A percentile compares a stretch with the other conserved stretches of the same genome.
Evolutionary conservation across 2,888 invertebrate species (phyloP).

Genomic region (Scotopteryx bipunctaria): DNA sequence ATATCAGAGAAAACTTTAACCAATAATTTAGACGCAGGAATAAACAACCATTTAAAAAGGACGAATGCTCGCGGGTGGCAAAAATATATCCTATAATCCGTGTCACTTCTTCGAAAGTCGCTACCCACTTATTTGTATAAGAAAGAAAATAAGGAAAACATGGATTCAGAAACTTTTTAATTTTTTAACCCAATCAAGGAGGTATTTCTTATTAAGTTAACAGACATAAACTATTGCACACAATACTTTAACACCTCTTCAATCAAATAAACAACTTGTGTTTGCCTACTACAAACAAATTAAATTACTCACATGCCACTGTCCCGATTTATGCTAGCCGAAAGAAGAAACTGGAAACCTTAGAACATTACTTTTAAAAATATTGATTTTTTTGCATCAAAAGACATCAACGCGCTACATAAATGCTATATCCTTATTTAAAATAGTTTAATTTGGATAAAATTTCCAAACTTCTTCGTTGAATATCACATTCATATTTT

Average conservation of each 20-base stretch:
- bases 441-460: too few species aligned
- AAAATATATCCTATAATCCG: conserved; percentile 13
- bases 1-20: conserved; percentile 7
- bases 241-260: not conserved
- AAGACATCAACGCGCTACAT: conserved; percentile 3
- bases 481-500: conserved; percentile 5
- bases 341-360: too few species aligned
- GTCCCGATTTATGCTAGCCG: not conserved
- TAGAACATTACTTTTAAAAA: too few species aligned
- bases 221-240: conserved; percentile 1
- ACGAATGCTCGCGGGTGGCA: conserved; percentile 13
- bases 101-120: conserved; percentile 33
- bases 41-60: conserved; percentile 19
- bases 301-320: not conserved
- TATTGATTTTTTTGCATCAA: not conserved
- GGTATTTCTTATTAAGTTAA: not conserved
- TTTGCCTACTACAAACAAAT: not conserved
- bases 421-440: not conserved
- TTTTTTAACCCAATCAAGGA: conserved; percentile 11
- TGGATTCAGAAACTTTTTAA: conserved; percentile 6
- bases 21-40: conserved; percentile 19
- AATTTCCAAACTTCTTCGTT: not conserved
- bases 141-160: conserved; percentile 34
- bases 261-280: not conserved
- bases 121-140: conserved; percentile 19